A percentile compares a stretch with the other conserved stretches of the same genome.
Evolutionary conservation across 2,113 vertebrate genomes (phyloP).

Genomic region (Tragelaphus imberbis): DNA sequence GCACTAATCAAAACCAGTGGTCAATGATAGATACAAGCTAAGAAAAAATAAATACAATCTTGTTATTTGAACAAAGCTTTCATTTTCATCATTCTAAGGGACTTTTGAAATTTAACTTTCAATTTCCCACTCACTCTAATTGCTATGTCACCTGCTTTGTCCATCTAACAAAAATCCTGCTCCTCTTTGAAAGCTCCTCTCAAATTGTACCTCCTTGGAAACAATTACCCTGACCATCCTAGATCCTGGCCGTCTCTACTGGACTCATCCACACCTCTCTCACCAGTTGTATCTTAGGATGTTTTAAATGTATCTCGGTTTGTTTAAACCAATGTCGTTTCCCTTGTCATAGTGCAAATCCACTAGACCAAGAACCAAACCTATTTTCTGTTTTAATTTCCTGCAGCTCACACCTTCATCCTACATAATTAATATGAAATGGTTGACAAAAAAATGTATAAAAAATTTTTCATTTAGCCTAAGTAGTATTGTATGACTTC

Average conservation of each 20-base stretch:
- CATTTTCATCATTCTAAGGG: not conserved
- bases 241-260: not conserved
- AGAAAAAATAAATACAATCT: not conserved
- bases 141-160: not conserved
- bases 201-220: not conserved
- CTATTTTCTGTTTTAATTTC: slow-evolving; percentile 28
- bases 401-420: not conserved
- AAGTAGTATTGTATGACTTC: not conserved
- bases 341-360: not conserved
- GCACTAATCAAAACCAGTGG: not conserved
- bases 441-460: not conserved
- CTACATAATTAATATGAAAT: not conserved
- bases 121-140: not conserved
- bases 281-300: not conserved
- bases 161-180: not conserved
- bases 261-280: not conserved
- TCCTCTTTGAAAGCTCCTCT: not conserved
- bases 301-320: not conserved
- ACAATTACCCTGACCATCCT: not conserved
- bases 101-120: not conserved
- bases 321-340: not conserved
- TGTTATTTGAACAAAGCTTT: not conserved
- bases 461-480: not conserved
- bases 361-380: not conserved
- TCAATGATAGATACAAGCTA: not conserved